Conservation (phyloP, 2,113 vertebrate genomes). For the Heterotis niloticus region DNA sequence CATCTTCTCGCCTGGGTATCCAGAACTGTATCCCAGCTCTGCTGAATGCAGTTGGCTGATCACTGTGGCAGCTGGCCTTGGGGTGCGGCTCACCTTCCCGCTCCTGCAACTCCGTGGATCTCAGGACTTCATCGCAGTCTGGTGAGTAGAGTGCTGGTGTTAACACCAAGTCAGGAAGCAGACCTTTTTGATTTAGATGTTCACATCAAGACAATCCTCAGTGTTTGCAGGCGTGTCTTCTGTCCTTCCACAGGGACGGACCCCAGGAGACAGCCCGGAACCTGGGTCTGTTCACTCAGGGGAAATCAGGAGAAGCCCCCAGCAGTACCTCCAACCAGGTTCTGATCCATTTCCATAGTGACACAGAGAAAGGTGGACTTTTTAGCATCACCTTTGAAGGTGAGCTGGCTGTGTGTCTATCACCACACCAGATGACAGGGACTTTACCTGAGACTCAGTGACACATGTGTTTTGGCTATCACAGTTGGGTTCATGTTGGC, state of each 20-base stretch:
- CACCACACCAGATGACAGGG: too few species aligned
- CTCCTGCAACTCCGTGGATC: slow-evolving; percentile 87
- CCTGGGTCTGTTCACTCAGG: slow-evolving; percentile 86
- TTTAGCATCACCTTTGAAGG: slow-evolving; percentile 84
- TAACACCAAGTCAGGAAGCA: too few species aligned
- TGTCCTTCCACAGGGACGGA: slow-evolving; percentile 74
- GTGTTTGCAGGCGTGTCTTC: not conserved
- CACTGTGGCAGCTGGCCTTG: slow-evolving; percentile 78
- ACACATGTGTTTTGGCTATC: too few species aligned
- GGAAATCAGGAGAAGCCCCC: slow-evolving; percentile 73
- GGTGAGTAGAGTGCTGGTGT: slow-evolving; percentile 63
- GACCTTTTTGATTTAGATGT: too few species aligned
- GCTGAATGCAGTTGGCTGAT: slow-evolving; percentile 93
- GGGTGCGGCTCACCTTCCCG: slow-evolving; percentile 87
- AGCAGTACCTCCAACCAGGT: slow-evolving; percentile 92
- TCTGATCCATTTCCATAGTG: slow-evolving; percentile 85
- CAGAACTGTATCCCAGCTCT: slow-evolving; percentile 85
- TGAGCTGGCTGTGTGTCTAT: slow-evolving; percentile 47
- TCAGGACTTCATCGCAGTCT: slow-evolving; percentile 91
- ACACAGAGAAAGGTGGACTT: slow-evolving; percentile 79
- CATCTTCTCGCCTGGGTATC: slow-evolving; percentile 93
- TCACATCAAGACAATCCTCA: too few species aligned
- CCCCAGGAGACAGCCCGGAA: slow-evolving; percentile 81
- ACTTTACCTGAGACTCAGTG: too few species aligned
- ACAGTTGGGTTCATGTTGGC: too few species aligned